phyloP scores from a whole-genome alignment of 1,140 invertebrate species.

The Trachymyrmex cornetzi region DNA sequence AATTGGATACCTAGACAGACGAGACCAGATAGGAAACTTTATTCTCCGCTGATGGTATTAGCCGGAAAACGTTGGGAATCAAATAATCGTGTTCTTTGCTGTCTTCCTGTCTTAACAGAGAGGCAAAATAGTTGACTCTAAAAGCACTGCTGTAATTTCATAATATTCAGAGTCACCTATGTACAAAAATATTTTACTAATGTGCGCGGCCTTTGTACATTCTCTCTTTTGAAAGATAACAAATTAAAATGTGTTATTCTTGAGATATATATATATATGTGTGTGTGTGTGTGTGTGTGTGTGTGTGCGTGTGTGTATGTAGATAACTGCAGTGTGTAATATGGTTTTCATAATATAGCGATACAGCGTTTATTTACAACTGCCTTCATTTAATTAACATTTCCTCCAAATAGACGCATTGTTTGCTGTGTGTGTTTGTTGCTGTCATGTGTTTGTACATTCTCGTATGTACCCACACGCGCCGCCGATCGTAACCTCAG shows the following conservation, averaged over 20 bases:
- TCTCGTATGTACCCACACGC: constrained; percentile 9
- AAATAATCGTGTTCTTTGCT: constrained; percentile 58
- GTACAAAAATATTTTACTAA: constrained; percentile 28
- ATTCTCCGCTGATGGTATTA: constrained; percentile 53
- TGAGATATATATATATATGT: background rate
- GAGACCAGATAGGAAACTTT: constrained; percentile 59
- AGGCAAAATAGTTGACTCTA: constrained; percentile 15
- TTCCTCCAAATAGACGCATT: constrained; percentile 14
- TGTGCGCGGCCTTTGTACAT: background rate
- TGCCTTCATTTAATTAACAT: constrained; percentile 45
- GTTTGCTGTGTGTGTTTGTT: background rate
- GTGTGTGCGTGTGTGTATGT: too few relatives aligned
- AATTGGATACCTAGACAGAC: constrained; percentile 39
- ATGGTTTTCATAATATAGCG: background rate
- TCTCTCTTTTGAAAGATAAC: constrained; percentile 17
- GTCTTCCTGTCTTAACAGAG: constrained; percentile 9
- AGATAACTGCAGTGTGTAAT: background rate
- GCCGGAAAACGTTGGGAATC: constrained; percentile 54
- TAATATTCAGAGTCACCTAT: background rate
- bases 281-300: too few relatives aligned
- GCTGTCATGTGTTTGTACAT: background rate
- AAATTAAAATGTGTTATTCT: constrained; percentile 32
- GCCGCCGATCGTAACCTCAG: background rate
- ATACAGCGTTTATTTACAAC: constrained; percentile 15
- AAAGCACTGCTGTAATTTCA: constrained; percentile 32